phyloP scores from a whole-genome alignment of 2,113 vertebrate genomes.

The Chrysochloris asiatica region DNA sequence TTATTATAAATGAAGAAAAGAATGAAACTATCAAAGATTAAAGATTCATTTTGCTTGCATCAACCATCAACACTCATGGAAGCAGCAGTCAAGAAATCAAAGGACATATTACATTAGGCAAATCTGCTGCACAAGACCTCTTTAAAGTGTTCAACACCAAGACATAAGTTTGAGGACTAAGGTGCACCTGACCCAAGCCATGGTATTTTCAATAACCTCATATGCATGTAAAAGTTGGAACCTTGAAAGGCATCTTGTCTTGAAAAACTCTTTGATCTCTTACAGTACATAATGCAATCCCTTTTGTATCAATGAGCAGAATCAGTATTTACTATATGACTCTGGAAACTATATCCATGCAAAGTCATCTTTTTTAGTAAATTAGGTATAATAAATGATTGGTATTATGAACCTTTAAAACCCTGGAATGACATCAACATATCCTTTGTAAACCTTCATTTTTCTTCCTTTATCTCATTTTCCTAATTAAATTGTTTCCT shows the following conservation, averaged over 20 bases:
- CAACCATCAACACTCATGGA: too few species aligned
- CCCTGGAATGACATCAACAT: conserved; percentile 21
- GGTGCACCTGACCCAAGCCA: too few species aligned
- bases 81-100: too few species aligned
- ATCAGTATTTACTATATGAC: not conserved
- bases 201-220: too few species aligned
- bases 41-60: too few species aligned
- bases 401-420: not conserved
- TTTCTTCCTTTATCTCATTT: conserved; percentile 12
- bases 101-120: too few species aligned
- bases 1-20: too few species aligned
- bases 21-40: too few species aligned
- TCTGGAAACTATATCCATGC: not conserved
- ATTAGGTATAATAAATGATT: conserved; percentile 29
- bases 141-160: too few species aligned
- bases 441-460: not conserved
- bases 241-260: not conserved
- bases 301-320: conserved; percentile 14
- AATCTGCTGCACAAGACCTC: too few species aligned
- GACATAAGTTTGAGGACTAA: too few species aligned
- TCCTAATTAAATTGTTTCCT: conserved; percentile 41
- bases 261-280: conserved; percentile 1
- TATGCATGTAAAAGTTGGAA: too few species aligned
- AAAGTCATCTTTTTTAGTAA: conserved; percentile 47
- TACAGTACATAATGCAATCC: not conserved